A percentile compares a stretch with the other conserved stretches of the same genome.
Conservation (phyloP, 2,797 vertebrate species). For the Pelodytes ibericus region DNA sequence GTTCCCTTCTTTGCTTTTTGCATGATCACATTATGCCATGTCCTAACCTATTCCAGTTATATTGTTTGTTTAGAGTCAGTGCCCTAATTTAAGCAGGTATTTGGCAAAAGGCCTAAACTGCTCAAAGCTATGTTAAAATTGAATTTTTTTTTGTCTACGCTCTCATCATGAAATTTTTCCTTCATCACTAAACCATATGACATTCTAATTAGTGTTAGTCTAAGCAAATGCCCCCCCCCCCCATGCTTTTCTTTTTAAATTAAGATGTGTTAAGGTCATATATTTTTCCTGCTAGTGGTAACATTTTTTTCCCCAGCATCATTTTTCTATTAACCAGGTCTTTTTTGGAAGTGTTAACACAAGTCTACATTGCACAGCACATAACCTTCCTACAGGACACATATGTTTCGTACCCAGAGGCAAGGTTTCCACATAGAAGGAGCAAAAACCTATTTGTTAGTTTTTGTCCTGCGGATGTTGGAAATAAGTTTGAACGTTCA, state of each 20-base stretch:
- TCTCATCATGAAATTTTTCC: not conserved
- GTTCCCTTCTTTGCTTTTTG: not conserved
- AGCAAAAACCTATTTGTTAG: not conserved
- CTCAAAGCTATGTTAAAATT: constrained; percentile 1
- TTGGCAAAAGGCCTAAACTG: not conserved
- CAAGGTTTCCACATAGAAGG: not conserved
- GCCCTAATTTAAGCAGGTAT: not conserved
- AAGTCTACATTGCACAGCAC: not conserved
- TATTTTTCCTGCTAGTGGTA: not conserved
- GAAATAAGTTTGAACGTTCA: not conserved
- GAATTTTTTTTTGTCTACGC: not conserved
- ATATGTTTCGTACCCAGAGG: constrained; percentile 2
- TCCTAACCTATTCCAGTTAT: not conserved
- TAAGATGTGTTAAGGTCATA: not conserved
- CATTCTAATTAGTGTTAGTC: constrained; percentile 25
- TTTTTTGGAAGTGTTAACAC: not conserved
- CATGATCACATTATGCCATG: constrained; percentile 8
- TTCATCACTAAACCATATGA: constrained; percentile 13
- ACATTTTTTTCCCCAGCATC: not conserved
- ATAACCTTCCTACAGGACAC: not conserved
- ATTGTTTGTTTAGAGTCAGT: constrained; percentile 4
- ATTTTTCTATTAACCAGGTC: not conserved
- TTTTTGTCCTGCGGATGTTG: not conserved
- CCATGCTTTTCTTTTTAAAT: not conserved
- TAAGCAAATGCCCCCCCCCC: constrained; percentile 6